phyloP scores from a whole-genome alignment of 2,797 vertebrate species.

The Thamnophis elegans region DNA sequence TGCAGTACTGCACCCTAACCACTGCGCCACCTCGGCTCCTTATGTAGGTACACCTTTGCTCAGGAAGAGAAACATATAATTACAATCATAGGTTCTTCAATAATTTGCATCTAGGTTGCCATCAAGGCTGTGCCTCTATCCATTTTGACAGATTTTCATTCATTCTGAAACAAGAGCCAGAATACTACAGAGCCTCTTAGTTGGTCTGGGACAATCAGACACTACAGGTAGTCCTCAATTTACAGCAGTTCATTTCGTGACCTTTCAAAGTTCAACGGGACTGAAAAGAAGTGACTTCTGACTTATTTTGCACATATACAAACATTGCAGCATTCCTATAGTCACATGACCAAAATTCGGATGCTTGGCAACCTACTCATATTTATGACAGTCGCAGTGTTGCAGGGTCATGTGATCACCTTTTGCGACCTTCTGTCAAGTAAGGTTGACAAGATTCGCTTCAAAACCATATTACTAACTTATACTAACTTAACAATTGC shows the following conservation, averaged over 20 bases:
- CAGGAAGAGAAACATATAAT: background rate
- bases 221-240: background rate
- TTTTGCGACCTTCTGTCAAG: background rate
- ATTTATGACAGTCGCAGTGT: background rate
- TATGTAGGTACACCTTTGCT: background rate
- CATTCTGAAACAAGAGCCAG: background rate
- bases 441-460: background rate
- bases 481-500: background rate
- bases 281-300: background rate
- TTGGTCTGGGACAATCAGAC: slow-evolving; percentile 38
- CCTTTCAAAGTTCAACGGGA: background rate
- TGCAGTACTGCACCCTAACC: too few relatives aligned
- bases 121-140: too few relatives aligned
- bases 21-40: too few relatives aligned
- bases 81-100: background rate
- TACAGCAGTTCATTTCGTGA: background rate
- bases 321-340: background rate
- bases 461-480: background rate
- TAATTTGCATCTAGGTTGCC: background rate
- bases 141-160: too few relatives aligned
- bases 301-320: background rate
- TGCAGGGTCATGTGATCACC: background rate
- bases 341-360: background rate
- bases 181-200: background rate
- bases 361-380: background rate